A percentile compares a stretch with the other conserved stretches of the same genome.
Conservation (phyloP, 2,888 invertebrate genomes). For the Drosophila neonasuta region DNA sequence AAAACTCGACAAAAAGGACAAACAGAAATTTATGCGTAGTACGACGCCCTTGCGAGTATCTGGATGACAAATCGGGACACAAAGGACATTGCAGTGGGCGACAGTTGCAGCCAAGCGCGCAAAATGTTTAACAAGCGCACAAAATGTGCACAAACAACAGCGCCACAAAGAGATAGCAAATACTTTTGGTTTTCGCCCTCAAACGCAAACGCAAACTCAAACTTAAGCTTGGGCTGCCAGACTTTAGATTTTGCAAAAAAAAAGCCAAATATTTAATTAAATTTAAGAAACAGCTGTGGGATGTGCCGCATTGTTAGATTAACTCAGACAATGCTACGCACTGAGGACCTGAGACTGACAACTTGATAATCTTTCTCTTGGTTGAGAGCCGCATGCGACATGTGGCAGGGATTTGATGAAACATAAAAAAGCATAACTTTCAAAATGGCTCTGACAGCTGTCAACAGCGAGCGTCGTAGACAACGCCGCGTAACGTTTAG, state of each 20-base stretch:
- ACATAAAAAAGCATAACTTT: constrained; percentile 54
- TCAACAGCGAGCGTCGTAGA: constrained; percentile 41
- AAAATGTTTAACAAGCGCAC: constrained; percentile 68
- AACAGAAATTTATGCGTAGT: constrained; percentile 34
- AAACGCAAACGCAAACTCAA: constrained; percentile 2
- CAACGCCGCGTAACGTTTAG: constrained; percentile 26
- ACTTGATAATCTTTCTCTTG: constrained; percentile 51
- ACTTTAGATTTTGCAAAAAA: constrained; percentile 24
- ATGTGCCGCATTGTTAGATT: constrained; percentile 41
- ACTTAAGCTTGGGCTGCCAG: constrained; percentile 30
- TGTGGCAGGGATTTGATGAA: constrained; percentile 62
- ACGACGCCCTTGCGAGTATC: constrained; percentile 31
- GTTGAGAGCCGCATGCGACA: constrained; percentile 42
- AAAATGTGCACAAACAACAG: constrained; percentile 54
- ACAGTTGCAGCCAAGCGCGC: constrained; percentile 64
- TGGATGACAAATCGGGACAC: constrained; percentile 20
- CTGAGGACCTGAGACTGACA: constrained; percentile 42
- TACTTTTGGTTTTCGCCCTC: constrained; percentile 13
- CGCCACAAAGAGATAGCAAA: constrained; percentile 41
- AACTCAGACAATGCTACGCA: constrained; percentile 43
- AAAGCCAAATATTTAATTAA: constrained; percentile 52
- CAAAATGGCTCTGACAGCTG: constrained; percentile 68
- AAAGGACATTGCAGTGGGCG: constrained; percentile 60
- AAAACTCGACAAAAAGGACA: not conserved
- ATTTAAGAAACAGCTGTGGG: constrained; percentile 37